These are phyloP conservation scores for Megaustenia siamemsis DNA, from an alignment of 2,888 invertebrate species.

Conservation along the genomic window DNA sequence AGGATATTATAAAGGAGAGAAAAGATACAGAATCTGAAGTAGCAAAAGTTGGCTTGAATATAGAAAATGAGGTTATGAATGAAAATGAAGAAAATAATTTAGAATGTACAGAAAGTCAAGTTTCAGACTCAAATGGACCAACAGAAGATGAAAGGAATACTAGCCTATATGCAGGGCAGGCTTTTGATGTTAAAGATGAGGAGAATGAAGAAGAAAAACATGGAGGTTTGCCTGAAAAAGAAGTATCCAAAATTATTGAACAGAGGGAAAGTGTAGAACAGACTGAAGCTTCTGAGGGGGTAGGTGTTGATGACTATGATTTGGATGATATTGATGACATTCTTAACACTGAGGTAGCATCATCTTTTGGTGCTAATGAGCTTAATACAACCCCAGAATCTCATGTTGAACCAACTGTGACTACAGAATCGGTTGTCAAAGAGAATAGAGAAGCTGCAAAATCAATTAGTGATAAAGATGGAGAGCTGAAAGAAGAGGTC, in stretches of 20 bases:
- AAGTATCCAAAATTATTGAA: neutral
- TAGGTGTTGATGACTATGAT: conserved; percentile 48
- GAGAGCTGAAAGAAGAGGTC: neutral
- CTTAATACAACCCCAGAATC: neutral
- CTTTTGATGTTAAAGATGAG: neutral
- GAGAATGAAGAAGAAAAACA: conserved; percentile 1
- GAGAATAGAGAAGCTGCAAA: neutral
- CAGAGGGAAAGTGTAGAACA: neutral
- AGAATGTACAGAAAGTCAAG: neutral
- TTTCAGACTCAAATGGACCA: neutral
- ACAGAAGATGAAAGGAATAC: neutral
- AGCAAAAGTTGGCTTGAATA: neutral
- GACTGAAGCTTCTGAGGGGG: conserved; percentile 48
- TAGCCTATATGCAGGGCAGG: neutral
- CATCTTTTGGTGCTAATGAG: neutral
- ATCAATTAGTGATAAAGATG: neutral
- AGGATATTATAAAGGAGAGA: neutral
- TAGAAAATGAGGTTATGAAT: neutral
- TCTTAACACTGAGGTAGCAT: neutral
- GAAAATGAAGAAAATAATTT: neutral
- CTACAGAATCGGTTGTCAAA: neutral
- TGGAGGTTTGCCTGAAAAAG: neutral
- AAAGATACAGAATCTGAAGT: neutral
- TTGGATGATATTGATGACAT: conserved; percentile 54
- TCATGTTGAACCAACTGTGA: neutral